Conservation (phyloP, 2,888 invertebrate genomes). For the Dugesia japonica region DNA sequence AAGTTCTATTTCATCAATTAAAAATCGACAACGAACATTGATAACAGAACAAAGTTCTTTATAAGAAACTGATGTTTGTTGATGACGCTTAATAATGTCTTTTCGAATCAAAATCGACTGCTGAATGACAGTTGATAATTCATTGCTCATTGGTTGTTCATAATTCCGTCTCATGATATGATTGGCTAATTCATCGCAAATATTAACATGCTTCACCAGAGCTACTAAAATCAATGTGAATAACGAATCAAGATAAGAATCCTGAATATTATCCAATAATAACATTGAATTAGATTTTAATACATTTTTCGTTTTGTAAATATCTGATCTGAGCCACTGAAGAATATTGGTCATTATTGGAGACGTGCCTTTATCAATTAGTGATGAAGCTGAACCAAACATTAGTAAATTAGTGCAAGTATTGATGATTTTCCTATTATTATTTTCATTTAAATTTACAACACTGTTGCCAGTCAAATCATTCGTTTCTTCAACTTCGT, state of each 20-base stretch:
- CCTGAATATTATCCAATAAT: not conserved
- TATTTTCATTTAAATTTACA: not conserved
- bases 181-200: not conserved
- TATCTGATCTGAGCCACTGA: not conserved
- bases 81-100: slow-evolving; percentile 55
- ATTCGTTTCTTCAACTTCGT: not conserved
- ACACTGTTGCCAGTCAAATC: not conserved
- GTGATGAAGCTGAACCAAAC: not conserved
- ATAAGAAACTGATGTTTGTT: slow-evolving; percentile 74
- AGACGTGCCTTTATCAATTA: not conserved
- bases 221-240: not conserved
- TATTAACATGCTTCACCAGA: not conserved
- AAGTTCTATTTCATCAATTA: slow-evolving; percentile 66
- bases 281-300: not conserved
- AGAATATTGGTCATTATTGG: not conserved
- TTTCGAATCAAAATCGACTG: not conserved
- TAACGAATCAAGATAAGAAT: not conserved
- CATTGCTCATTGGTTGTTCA: not conserved
- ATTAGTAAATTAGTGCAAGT: not conserved
- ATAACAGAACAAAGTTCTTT: slow-evolving; percentile 86
- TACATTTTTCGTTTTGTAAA: not conserved
- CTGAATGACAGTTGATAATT: not conserved
- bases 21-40: slow-evolving; percentile 61
- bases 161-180: not conserved
- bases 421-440: not conserved